A percentile compares a stretch with the other conserved stretches of the same genome.
These are phyloP conservation scores for Zeugodacus cucurbitae DNA, from an alignment of 1,140 invertebrate species.

Conservation along the genomic window DNA sequence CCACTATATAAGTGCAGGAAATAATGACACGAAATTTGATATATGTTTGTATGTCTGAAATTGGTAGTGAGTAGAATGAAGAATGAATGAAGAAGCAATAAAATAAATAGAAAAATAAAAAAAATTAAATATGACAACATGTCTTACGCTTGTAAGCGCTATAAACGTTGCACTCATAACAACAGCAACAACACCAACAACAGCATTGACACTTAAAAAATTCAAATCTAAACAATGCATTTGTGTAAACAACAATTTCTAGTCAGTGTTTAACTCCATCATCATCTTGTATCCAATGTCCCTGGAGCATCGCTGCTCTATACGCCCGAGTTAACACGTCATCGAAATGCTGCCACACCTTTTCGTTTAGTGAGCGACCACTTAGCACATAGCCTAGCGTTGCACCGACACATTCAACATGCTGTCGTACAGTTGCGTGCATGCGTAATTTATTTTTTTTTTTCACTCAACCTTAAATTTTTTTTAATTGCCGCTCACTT, in stretches of 20 bases:
- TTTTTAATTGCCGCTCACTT: background rate
- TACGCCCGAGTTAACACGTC: background rate
- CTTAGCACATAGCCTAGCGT: too few species aligned
- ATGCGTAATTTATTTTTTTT: background rate
- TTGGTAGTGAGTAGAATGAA: too few species aligned
- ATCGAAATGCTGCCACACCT: background rate
- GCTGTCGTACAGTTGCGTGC: background rate
- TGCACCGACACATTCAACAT: background rate
- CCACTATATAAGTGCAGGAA: background rate
- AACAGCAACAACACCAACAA: background rate
- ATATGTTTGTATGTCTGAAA: background rate
- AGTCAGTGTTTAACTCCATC: background rate
- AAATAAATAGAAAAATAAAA: background rate
- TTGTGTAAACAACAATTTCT: background rate
- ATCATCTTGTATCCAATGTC: background rate
- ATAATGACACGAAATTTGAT: background rate
- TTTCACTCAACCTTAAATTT: background rate
- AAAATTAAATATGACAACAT: background rate
- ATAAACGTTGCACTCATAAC: background rate
- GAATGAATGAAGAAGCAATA: background rate
- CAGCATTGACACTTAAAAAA: background rate
- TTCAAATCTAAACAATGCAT: slow-evolving; percentile 8
- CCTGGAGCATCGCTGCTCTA: background rate
- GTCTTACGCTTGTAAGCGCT: background rate
- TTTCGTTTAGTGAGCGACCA: background rate